Conservation (phyloP, 1,140 invertebrate genomes). For the Neotoxoptera formosana region DNA sequence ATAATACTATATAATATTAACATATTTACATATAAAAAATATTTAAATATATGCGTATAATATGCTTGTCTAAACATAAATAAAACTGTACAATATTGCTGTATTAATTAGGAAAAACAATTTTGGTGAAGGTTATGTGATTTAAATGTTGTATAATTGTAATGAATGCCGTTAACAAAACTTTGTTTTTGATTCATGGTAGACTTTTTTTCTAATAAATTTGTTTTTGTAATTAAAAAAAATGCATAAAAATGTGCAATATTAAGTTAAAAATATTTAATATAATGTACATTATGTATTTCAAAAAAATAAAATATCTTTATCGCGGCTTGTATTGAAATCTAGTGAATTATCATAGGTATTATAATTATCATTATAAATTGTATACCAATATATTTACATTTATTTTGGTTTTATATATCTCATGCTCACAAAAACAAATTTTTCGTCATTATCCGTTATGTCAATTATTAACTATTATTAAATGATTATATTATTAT, state of each 20-base stretch:
- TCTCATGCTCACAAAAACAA: background rate
- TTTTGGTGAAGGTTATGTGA: constrained; percentile 50
- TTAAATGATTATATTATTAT: constrained; percentile 24
- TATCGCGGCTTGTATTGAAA: background rate
- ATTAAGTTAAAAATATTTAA: background rate
- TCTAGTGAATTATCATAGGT: constrained; percentile 8
- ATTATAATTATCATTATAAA: constrained; percentile 14
- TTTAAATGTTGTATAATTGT: constrained; percentile 39
- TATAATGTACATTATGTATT: constrained; percentile 14
- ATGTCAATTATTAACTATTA: constrained; percentile 53
- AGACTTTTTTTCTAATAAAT: constrained; percentile 19
- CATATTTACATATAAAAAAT: background rate
- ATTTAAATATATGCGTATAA: background rate
- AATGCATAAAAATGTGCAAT: constrained; percentile 28
- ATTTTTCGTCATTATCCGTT: constrained; percentile 22
- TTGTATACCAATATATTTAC: constrained; percentile 15
- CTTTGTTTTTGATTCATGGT: background rate
- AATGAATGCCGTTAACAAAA: background rate
- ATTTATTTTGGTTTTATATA: background rate
- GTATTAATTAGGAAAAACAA: constrained; percentile 27
- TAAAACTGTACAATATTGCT: constrained; percentile 20
- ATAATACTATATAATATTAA: background rate
- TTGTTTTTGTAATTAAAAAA: background rate
- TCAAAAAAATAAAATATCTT: constrained; percentile 1
- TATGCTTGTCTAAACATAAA: background rate